These are phyloP conservation scores for Xylocampa areola DNA, from an alignment of 2,888 invertebrate genomes.

Conservation along the genomic window DNA sequence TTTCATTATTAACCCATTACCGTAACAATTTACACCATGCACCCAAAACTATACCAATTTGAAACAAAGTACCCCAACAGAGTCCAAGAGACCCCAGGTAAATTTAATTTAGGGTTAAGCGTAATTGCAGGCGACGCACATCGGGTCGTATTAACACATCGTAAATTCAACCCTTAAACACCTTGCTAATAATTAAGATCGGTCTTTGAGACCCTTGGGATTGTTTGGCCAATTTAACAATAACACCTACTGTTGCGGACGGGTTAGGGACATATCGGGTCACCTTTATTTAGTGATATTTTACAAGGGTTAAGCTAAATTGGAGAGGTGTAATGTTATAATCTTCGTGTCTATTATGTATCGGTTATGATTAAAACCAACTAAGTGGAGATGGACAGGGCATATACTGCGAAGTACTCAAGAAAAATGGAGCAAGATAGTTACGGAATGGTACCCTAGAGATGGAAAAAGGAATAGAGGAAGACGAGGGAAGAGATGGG, in stretches of 20 bases:
- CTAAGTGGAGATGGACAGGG: too few relatives aligned
- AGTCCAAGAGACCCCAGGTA: conserved; percentile 79
- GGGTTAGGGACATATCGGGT: conserved; percentile 72
- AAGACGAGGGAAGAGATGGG: too few relatives aligned
- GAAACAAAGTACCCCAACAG: conserved; percentile 54
- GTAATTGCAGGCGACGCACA: conserved; percentile 81
- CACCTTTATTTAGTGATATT: conserved; percentile 73
- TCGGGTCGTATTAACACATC: conserved; percentile 85
- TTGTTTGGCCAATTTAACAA: conserved; percentile 81
- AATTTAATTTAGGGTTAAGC: conserved; percentile 84
- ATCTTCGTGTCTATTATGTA: conserved; percentile 2
- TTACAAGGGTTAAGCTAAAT: conserved; percentile 61
- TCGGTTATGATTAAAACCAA: not conserved
- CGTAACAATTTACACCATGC: conserved; percentile 34
- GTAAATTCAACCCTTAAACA: conserved; percentile 87
- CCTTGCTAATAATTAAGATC: conserved; percentile 88
- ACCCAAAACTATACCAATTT: conserved; percentile 56
- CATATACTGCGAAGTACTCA: too few relatives aligned
- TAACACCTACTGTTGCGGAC: conserved; percentile 72
- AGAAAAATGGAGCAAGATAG: too few relatives aligned
- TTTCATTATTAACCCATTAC: conserved; percentile 35
- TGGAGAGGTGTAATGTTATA: conserved; percentile 40
- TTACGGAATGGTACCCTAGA: too few relatives aligned
- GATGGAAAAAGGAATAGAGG: too few relatives aligned
- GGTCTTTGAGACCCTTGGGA: conserved; percentile 72